A percentile compares a stretch with the other conserved stretches of the same genome.
Evolutionary conservation across 1,140 invertebrate species (phyloP).

Genomic region (Amyelois transitella): DNA sequence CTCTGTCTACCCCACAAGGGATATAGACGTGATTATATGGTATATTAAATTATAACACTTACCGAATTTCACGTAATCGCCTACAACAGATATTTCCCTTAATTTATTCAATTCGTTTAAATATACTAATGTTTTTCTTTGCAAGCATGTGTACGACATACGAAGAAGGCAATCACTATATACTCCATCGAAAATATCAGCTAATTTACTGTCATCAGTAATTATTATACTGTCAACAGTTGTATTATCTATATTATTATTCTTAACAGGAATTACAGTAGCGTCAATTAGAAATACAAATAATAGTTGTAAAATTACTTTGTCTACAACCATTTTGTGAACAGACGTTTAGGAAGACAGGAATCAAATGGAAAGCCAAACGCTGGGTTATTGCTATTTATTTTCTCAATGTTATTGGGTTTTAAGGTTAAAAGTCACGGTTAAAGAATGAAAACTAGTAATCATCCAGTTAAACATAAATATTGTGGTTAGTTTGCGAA

Average conservation of each 20-base stretch:
- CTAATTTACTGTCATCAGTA: slow-evolving; percentile 22
- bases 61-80: slow-evolving; percentile 73
- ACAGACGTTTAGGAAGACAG: not conserved
- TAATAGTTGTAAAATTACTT: slow-evolving; percentile 22
- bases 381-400: slow-evolving; percentile 28
- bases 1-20: too few relatives aligned
- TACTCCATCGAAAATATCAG: slow-evolving; percentile 58
- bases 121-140: slow-evolving; percentile 70
- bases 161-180: slow-evolving; percentile 67
- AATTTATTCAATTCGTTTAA: slow-evolving; percentile 67
- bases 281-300: slow-evolving; percentile 22
- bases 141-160: slow-evolving; percentile 72
- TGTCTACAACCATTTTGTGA: slow-evolving; percentile 28
- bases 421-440: slow-evolving; percentile 18
- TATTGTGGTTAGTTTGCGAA: slow-evolving; percentile 1
- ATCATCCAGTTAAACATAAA: slow-evolving; percentile 8
- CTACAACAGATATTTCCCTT: slow-evolving; percentile 71
- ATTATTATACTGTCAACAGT: not conserved
- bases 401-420: slow-evolving; percentile 16
- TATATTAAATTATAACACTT: too few relatives aligned
- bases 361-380: slow-evolving; percentile 39
- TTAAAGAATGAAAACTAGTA: slow-evolving; percentile 14
- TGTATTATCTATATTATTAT: slow-evolving; percentile 6
- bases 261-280: slow-evolving; percentile 17
- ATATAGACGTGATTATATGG: too few relatives aligned